Evolutionary conservation across 2,113 vertebrate species (phyloP).

Genomic region (Mastomys natalensis): DNA sequence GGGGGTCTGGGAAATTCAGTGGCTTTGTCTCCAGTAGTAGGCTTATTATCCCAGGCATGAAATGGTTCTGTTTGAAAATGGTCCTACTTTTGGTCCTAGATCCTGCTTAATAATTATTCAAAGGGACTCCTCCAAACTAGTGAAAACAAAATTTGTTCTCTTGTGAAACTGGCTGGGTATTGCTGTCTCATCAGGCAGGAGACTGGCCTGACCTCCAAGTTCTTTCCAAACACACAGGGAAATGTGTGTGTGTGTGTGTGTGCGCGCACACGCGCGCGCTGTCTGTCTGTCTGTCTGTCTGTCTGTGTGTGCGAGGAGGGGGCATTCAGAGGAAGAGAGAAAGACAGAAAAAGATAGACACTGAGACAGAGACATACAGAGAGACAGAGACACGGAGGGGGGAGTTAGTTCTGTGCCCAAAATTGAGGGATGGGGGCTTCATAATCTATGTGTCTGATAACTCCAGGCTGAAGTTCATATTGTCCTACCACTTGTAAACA

Average conservation of each 20-base stretch:
- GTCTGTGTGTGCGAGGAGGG: too few relatives aligned
- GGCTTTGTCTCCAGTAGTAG: conserved; percentile 6
- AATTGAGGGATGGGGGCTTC: neutral
- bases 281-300: too few relatives aligned
- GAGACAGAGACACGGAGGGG: neutral
- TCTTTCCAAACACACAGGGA: rapidly evolving
- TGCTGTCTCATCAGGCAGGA: neutral
- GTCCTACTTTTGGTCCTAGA: conserved; percentile 8
- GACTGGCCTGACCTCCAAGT: neutral
- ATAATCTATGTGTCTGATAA: conserved; percentile 22
- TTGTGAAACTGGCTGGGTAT: neutral
- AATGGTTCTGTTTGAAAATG: neutral
- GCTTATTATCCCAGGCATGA: neutral
- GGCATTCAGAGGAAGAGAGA: neutral
- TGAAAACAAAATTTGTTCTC: neutral
- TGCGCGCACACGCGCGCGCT: too few relatives aligned
- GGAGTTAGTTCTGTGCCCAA: too few relatives aligned
- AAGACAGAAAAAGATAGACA: neutral
- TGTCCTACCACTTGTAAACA: neutral
- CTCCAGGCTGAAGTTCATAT: neutral
- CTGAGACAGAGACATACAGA: neutral
- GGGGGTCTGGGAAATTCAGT: neutral
- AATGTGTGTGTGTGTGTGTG: neutral
- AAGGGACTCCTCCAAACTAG: neutral
- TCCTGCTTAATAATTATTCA: neutral